These are phyloP conservation scores for Pipistrellus pygmaeus DNA, from an alignment of 2,797 vertebrate species.

Conservation along the genomic window DNA sequence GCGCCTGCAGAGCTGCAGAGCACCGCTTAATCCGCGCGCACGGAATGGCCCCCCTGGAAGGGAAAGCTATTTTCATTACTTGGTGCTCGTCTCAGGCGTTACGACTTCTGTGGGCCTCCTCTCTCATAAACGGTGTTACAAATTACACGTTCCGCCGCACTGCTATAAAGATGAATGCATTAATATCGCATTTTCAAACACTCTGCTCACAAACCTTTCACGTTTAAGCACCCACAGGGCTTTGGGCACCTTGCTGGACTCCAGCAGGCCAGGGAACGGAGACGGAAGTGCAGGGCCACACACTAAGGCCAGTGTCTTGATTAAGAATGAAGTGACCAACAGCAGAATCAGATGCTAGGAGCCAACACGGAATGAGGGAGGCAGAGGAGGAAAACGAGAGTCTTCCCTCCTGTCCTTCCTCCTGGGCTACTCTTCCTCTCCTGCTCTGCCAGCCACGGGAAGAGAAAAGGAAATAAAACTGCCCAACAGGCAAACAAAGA, in stretches of 20 bases:
- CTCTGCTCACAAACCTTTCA: neutral
- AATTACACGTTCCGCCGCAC: neutral
- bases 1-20: neutral
- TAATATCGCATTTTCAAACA: neutral
- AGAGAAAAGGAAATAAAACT: neutral
- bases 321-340: too few relatives aligned
- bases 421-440: neutral
- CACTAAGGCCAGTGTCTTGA: neutral
- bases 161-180: neutral
- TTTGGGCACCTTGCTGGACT: neutral
- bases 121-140: neutral
- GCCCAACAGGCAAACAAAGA: neutral
- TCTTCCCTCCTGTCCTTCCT: neutral
- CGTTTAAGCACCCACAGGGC: neutral
- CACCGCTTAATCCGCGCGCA: neutral
- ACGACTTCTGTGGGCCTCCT: neutral
- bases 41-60: neutral
- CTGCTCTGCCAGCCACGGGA: neutral
- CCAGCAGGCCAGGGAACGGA: fast-evolving
- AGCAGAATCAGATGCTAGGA: neutral
- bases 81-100: neutral
- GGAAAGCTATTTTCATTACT: neutral
- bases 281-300: neutral
- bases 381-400: neutral
- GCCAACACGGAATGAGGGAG: neutral